Conservation (phyloP, 2,888 invertebrate species). For the Apodemia mormo region DNA sequence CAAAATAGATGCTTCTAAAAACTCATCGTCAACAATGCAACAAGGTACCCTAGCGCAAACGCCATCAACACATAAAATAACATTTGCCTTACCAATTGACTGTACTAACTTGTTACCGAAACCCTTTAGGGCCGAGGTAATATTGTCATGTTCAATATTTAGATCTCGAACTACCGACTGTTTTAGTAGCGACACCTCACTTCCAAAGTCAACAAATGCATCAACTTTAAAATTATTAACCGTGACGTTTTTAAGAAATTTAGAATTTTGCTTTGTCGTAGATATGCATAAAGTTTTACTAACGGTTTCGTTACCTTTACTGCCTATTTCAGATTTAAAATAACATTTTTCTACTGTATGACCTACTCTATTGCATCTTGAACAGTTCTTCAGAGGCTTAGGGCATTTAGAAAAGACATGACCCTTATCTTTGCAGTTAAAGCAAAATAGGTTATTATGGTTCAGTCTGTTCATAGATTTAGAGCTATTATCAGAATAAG, state of each 20-base stretch:
- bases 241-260: not conserved
- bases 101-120: not conserved
- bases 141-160: not conserved
- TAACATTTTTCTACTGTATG: too few species aligned
- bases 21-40: not conserved
- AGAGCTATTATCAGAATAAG: too few species aligned
- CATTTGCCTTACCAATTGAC: not conserved
- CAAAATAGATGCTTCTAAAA: not conserved
- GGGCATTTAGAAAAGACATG: too few species aligned
- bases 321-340: too few species aligned
- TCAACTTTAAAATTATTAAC: not conserved
- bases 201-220: not conserved
- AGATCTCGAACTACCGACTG: not conserved
- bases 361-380: too few species aligned
- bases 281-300: too few species aligned
- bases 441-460: too few species aligned
- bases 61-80: not conserved
- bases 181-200: not conserved
- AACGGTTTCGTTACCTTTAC: too few species aligned
- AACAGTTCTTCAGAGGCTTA: too few species aligned
- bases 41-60: not conserved
- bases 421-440: too few species aligned
- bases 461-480: too few species aligned
- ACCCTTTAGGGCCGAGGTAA: not conserved
- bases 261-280: not conserved